These are phyloP conservation scores for Argynnis bischoffii DNA, from an alignment of 2,888 invertebrate genomes.

Conservation along the genomic window DNA sequence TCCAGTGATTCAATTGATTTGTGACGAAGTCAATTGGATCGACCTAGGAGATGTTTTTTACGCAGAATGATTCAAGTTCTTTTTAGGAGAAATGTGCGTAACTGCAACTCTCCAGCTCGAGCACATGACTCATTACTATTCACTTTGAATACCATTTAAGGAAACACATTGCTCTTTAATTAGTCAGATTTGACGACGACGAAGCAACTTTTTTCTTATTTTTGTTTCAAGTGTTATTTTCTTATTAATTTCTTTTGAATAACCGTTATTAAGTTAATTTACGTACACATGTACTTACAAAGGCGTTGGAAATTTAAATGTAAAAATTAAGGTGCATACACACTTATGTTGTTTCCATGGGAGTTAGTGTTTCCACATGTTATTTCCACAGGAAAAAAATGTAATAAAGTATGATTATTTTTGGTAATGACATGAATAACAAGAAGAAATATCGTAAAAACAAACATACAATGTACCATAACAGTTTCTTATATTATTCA, in stretches of 20 bases:
- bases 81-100: conserved; percentile 40
- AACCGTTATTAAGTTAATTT: too few species aligned
- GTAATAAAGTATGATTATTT: too few species aligned
- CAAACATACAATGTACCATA: too few species aligned
- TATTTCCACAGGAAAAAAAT: too few species aligned
- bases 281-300: too few species aligned
- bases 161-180: conserved; percentile 25
- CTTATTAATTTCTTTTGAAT: neutral
- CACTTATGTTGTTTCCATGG: too few species aligned
- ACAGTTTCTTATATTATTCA: too few species aligned
- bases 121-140: conserved; percentile 35
- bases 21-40: conserved; percentile 25
- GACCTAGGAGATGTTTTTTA: conserved; percentile 15
- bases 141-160: conserved; percentile 27
- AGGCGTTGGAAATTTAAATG: too few species aligned
- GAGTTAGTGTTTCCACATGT: too few species aligned
- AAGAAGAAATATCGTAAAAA: too few species aligned
- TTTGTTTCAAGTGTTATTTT: neutral
- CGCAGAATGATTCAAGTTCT: conserved; percentile 25
- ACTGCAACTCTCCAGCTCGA: conserved; percentile 17
- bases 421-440: too few species aligned
- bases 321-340: too few species aligned
- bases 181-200: conserved; percentile 18
- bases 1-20: conserved; percentile 26
- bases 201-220: neutral